phyloP scores from a whole-genome alignment of 2,113 vertebrate species.

The Dissostichus mawsoni region DNA sequence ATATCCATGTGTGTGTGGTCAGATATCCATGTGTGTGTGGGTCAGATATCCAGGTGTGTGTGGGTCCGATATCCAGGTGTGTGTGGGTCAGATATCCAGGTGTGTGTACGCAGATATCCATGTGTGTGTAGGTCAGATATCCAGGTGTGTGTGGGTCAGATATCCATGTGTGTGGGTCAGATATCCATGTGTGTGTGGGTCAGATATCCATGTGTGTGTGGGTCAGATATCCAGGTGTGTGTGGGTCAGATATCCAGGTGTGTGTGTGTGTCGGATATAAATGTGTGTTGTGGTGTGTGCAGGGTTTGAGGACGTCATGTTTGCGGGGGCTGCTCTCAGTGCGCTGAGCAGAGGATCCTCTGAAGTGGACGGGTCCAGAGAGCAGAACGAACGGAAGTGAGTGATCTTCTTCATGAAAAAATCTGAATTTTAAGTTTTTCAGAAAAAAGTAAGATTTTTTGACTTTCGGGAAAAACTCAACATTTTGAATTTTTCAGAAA shows the following conservation, averaged over 20 bases:
- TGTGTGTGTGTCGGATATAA: background rate
- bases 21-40: too few relatives aligned
- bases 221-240: background rate
- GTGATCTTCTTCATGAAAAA: constrained; percentile 36
- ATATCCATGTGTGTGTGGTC: background rate
- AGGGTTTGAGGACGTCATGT: constrained; percentile 90
- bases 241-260: too few relatives aligned
- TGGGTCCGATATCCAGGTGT: too few relatives aligned
- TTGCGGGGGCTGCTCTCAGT: constrained; percentile 80
- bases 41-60: background rate
- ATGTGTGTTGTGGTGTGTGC: constrained; percentile 50
- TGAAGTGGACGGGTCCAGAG: constrained; percentile 79
- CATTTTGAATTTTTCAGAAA: background rate
- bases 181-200: background rate
- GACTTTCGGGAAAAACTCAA: too few relatives aligned
- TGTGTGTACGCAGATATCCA: background rate
- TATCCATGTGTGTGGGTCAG: background rate
- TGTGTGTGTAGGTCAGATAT: background rate
- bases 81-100: background rate
- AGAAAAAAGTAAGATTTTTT: too few relatives aligned
- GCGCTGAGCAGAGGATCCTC: constrained; percentile 77
- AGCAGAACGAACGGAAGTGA: constrained; percentile 84
- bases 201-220: background rate
- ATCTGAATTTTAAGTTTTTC: background rate
- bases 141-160: background rate